These are phyloP conservation scores for Nyctereutes procyonoides DNA, from an alignment of 2,113 vertebrate genomes.

Conservation along the genomic window DNA sequence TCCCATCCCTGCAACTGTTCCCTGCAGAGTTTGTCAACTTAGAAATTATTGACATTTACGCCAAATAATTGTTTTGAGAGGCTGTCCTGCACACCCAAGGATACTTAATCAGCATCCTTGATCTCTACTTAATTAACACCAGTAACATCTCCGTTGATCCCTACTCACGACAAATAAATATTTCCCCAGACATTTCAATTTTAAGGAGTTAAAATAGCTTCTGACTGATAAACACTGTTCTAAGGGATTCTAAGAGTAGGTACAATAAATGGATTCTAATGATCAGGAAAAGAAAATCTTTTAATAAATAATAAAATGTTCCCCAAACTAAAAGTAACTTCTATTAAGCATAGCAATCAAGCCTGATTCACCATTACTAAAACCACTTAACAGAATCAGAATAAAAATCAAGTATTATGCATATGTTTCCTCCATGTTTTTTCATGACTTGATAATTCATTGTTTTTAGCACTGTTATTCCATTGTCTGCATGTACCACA, in stretches of 20 bases:
- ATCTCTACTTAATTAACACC: neutral
- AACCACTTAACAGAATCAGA: neutral
- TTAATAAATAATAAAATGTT: neutral
- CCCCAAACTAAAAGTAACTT: constrained; percentile 46
- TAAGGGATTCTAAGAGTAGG: neutral
- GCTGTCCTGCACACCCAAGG: neutral
- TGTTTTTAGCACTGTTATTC: neutral
- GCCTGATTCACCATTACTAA: neutral
- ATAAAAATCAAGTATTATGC: neutral
- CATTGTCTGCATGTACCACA: neutral
- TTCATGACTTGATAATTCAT: neutral
- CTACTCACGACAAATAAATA: neutral
- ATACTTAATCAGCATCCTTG: neutral
- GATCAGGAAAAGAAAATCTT: neutral
- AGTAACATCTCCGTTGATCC: neutral
- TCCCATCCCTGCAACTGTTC: neutral
- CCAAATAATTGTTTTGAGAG: neutral
- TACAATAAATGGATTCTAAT: neutral
- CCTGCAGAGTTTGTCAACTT: neutral
- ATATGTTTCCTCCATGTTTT: neutral
- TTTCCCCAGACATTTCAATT: neutral
- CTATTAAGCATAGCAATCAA: neutral
- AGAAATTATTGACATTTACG: neutral
- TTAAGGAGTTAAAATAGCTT: neutral
- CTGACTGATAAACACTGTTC: neutral